Base-by-base conservation (phyloP, 2,888 invertebrate species). In the Platerodrilus igneus region DNA sequence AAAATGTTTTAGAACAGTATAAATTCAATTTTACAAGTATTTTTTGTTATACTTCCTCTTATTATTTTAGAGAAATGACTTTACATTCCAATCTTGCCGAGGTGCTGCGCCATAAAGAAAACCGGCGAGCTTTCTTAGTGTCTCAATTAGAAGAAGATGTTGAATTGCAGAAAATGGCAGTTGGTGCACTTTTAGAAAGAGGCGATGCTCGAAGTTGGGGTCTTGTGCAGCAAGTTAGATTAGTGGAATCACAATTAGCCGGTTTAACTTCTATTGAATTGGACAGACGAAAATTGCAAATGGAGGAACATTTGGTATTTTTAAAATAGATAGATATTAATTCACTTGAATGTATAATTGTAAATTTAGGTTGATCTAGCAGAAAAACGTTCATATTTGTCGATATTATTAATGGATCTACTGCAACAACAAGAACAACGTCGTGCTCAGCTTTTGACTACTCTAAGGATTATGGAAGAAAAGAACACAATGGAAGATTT, bases 161-260 rank as follows among this genome's bases (percentile, higher is more conserved):
- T 58, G 80, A 80, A 51, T 60, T 85, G 35, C 86, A 86, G 61
- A 82, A 81, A 63, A 80, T 78, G 3, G 79, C 83, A 5, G 83
- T 87, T 2, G 78, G 80, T 15, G 77, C 81, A 8, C 67, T 86
- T 27, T 67, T 86, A 43, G 83, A 84, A 64, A 75, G 79, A 57
- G 80, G 81, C 46, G 86, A 86, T 67, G 77, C 84, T 4, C 77
- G 81, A 55, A 81, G 79, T 47, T 85, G 85, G 84, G 81, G 83
- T 53, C 70, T 86, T 15, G 75, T 83, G 50, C 83, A 86, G 61
- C 85, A 86, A 72, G 80, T 86, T 47, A 74, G 77, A 52, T 67
- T 85, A 40, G 82, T 86, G 25, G 83, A 86, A 51, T 70, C 73
- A 7, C 82, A 86, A 66, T 67, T 87, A 50, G 82, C 82, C 11